A percentile compares a stretch with the other conserved stretches of the same genome.
Evolutionary conservation across 2,888 invertebrate genomes (phyloP).

Genomic region (Antheraea assamensis): DNA sequence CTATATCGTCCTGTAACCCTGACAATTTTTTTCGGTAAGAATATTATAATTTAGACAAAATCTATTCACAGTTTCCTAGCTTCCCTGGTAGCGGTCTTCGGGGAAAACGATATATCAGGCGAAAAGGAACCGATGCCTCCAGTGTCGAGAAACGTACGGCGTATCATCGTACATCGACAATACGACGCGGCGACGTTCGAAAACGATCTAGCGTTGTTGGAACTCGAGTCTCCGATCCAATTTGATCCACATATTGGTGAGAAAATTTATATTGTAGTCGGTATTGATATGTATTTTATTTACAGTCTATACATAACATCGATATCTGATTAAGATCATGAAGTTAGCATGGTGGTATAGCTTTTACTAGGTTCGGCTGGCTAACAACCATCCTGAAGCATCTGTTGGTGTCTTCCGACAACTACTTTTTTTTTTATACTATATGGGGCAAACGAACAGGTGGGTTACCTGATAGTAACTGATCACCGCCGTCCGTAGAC

Average conservation of each 20-base stretch:
- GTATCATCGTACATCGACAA: conserved; percentile 93
- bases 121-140: conserved; percentile 90
- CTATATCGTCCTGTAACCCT: neutral
- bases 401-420: too few relatives aligned
- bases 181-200: conserved; percentile 96
- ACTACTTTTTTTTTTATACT: too few relatives aligned
- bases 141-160: conserved; percentile 90
- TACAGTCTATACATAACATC: neutral
- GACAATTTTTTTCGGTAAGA: neutral
- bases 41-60: neutral
- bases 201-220: conserved; percentile 93
- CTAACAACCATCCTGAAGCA: too few relatives aligned
- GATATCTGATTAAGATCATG: neutral
- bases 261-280: conserved; percentile 24
- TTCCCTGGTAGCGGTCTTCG: conserved; percentile 94
- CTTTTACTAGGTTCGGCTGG: too few relatives aligned
- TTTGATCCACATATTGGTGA: conserved; percentile 93
- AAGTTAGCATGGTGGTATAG: too few relatives aligned
- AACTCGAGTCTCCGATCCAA: conserved; percentile 90
- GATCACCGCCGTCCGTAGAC: too few relatives aligned
- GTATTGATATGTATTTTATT: neutral
- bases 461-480: too few relatives aligned
- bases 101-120: conserved; percentile 94
- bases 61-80: conserved; percentile 87
- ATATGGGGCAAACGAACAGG: too few relatives aligned